Evolutionary conservation across 2,113 vertebrate species (phyloP).

Genomic region (Paradoxurus hermaphroditus): DNA sequence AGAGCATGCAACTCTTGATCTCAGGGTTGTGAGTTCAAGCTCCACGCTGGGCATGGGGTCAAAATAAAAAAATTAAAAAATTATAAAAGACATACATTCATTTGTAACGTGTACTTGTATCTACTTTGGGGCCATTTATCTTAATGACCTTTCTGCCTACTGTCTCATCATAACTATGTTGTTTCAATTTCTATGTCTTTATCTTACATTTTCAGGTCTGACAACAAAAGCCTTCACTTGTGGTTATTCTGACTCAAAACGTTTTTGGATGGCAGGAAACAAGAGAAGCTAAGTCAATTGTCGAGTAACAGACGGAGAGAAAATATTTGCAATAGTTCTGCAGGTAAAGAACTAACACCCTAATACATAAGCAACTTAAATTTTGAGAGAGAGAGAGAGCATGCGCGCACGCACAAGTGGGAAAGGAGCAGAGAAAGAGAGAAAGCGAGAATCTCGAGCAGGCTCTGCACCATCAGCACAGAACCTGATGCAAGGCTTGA

Average conservation of each 20-base stretch:
- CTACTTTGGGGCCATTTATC: neutral
- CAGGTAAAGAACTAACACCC: neutral
- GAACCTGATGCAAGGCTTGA: too few species aligned
- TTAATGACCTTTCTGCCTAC: neutral
- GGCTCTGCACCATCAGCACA: too few species aligned
- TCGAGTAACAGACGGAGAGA: neutral
- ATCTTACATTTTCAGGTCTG: neutral
- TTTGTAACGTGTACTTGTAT: neutral
- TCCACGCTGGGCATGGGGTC: too few species aligned
- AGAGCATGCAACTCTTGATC: too few species aligned
- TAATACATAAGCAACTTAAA: neutral
- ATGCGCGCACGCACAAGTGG: too few species aligned
- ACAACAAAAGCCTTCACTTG: neutral
- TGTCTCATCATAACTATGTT: neutral
- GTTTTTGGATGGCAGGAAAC: neutral
- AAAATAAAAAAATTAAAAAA: neutral
- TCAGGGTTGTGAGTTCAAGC: too few species aligned
- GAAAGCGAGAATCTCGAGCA: too few species aligned
- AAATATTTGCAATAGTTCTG: neutral
- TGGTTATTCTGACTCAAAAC: neutral
- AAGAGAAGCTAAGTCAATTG: neutral
- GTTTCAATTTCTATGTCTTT: slow-evolving; percentile 8
- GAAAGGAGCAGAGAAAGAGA: too few species aligned
- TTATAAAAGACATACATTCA: neutral
- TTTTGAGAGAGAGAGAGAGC: too few species aligned